Conservation (phyloP, 2,888 invertebrate genomes). For the Drosophila meridionalis region DNA sequence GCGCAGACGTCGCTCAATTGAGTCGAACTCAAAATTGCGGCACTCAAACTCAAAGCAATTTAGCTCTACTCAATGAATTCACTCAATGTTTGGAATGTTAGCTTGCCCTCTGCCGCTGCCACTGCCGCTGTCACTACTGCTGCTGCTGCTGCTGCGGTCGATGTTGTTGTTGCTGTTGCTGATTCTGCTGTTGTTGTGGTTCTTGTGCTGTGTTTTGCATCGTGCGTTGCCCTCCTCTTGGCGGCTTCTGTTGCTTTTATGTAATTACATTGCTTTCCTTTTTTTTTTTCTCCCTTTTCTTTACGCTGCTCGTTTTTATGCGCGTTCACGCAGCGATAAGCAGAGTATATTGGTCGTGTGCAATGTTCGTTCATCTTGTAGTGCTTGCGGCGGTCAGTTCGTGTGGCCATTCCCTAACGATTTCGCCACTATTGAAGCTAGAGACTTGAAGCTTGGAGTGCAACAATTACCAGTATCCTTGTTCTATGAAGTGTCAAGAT, state of each 20-base stretch:
- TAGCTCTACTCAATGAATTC: constrained; percentile 32
- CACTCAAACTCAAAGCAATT: constrained; percentile 19
- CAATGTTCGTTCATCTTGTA: background rate
- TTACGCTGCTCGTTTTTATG: constrained; percentile 9
- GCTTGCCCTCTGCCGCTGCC: constrained; percentile 1
- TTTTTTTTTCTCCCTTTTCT: constrained; percentile 16
- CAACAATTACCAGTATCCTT: too few relatives aligned
- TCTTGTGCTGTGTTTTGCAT: constrained; percentile 50
- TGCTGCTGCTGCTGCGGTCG: constrained; percentile 6
- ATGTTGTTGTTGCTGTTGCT: background rate
- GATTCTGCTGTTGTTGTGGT: constrained; percentile 9
- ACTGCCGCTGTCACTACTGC: background rate
- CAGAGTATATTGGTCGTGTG: background rate
- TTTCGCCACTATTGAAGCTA: background rate
- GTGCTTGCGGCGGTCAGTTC: too few relatives aligned
- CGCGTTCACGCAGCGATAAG: background rate
- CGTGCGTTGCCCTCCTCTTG: constrained; percentile 61
- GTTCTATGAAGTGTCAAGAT: background rate
- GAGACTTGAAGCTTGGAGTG: background rate
- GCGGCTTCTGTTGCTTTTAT: constrained; percentile 62
- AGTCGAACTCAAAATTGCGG: constrained; percentile 15
- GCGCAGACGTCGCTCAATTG: constrained; percentile 44
- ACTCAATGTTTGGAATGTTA: constrained; percentile 33
- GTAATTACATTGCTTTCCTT: constrained; percentile 63
- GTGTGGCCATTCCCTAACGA: too few relatives aligned